Evolutionary conservation across 2,113 vertebrate species (phyloP), one percentile per base, ranked within the genome.

Genomic region (Protobothrops flavoviridis): DNA sequence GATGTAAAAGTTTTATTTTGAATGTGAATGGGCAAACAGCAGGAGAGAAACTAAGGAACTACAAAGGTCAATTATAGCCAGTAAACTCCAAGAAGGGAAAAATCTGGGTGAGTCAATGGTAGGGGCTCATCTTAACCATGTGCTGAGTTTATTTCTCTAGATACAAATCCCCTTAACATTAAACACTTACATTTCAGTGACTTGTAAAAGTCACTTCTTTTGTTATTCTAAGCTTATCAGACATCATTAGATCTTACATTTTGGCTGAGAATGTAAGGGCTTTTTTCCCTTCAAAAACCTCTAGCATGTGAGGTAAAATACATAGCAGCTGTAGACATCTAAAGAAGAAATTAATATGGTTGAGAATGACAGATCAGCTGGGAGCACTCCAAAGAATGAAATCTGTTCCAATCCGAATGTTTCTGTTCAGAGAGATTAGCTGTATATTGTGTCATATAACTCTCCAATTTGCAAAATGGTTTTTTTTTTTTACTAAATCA

Each of bases 341-440:
- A 98, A 98, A 97, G 97, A 98, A 87, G 96, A 96, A 97, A 96
- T 97, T 97, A 97, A 92, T 94, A 43, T 91, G 96, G 96, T 94
- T 96, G 97, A 97, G 97, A 96, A 95, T 93, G 90, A 93, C 86
- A 0, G 89, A 95, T 94, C 94, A 94, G 94, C 97, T 95, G 93
- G 64, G 95, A 94, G 86, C 13, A 95, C n/a, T 43, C 87, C 23
- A 29, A 20, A 12, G 33, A 55, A 74, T 33, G 29, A 61, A 85
- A 90, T 52, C 7, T 26, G 6, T 81, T 85, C 23, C 50, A 39
- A n/a, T 13, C 55, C 2, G 8, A 74, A 81, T 92, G 95, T 91
- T 87, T 87, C 24, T 93, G 94, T 89, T 93, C 64, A 29, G 95
- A 92, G 53, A 95, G 89, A 55, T 94, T 95, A 94, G 92, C 21